phyloP scores from a whole-genome alignment of 2,797 vertebrate genomes.

The Sebastes matsubarae region DNA sequence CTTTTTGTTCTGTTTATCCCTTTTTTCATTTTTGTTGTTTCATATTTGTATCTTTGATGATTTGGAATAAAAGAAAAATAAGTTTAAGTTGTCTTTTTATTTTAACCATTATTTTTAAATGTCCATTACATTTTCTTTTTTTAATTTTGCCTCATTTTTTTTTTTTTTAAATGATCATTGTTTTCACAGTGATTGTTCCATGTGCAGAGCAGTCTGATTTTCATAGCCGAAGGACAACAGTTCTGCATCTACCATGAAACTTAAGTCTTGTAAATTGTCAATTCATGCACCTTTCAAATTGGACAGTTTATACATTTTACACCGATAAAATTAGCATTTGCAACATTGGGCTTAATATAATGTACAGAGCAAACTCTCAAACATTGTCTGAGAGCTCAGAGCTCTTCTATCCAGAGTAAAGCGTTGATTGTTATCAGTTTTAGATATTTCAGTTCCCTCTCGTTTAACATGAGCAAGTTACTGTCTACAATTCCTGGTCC shows the following conservation, averaged over 20 bases:
- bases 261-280: not conserved
- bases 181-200: not conserved
- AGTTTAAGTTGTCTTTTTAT: constrained; percentile 68
- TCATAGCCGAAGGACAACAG: not conserved
- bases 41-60: constrained; percentile 74
- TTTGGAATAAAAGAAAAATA: constrained; percentile 74
- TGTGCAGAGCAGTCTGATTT: not conserved
- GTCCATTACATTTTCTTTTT: not conserved
- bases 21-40: constrained; percentile 60
- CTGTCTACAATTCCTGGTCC: not conserved
- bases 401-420: not conserved
- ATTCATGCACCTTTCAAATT: not conserved
- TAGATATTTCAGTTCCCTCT: not conserved
- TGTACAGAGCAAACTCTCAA: not conserved
- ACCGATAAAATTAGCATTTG: not conserved
- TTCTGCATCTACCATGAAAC: not conserved
- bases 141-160: not conserved
- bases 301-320: not conserved
- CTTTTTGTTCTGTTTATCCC: constrained; percentile 22
- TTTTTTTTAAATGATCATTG: not conserved
- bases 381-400: not conserved
- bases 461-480: not conserved
- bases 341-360: not conserved
- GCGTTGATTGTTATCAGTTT: not conserved
- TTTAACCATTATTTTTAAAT: constrained; percentile 13